phyloP scores from a whole-genome alignment of 2,113 vertebrate genomes.

The Progne subis region DNA sequence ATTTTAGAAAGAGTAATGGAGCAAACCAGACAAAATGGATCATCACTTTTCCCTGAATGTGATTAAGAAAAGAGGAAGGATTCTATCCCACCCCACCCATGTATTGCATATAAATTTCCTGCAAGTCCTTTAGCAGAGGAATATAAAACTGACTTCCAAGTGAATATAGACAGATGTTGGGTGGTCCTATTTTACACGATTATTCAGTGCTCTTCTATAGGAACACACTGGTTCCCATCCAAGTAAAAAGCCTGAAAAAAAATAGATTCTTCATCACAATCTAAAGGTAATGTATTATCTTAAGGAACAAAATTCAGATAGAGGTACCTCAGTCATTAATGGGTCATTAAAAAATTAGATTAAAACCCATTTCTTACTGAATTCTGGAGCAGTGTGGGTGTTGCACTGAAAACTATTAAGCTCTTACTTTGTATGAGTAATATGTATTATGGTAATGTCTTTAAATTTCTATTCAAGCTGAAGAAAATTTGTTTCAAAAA shows the following conservation, averaged over 20 bases:
- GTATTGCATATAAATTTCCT: conserved; percentile 54
- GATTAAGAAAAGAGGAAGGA: conserved; percentile 70
- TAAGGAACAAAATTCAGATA: background rate
- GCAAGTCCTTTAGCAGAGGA: conserved; percentile 30
- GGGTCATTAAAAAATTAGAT: background rate
- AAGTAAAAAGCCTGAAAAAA: conserved; percentile 40
- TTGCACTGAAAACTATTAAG: background rate
- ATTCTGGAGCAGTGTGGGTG: background rate
- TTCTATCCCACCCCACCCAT: conserved; percentile 69
- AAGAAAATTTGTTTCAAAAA: conserved; percentile 10
- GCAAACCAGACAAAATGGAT: conserved; percentile 62
- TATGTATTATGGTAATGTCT: background rate
- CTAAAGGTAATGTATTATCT: background rate
- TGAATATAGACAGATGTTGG: conserved; percentile 65
- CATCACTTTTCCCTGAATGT: conserved; percentile 47
- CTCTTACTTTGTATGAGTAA: background rate
- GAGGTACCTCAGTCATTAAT: background rate
- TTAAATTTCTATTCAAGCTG: background rate
- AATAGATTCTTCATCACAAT: background rate
- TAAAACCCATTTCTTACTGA: background rate
- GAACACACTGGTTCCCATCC: background rate
- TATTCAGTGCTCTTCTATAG: conserved; percentile 2
- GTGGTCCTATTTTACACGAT: conserved; percentile 61
- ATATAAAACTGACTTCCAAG: conserved; percentile 54
- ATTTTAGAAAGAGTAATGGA: conserved; percentile 69